Base-by-base conservation (phyloP, 1,140 invertebrate genomes). In the Fopius arisanus region DNA sequence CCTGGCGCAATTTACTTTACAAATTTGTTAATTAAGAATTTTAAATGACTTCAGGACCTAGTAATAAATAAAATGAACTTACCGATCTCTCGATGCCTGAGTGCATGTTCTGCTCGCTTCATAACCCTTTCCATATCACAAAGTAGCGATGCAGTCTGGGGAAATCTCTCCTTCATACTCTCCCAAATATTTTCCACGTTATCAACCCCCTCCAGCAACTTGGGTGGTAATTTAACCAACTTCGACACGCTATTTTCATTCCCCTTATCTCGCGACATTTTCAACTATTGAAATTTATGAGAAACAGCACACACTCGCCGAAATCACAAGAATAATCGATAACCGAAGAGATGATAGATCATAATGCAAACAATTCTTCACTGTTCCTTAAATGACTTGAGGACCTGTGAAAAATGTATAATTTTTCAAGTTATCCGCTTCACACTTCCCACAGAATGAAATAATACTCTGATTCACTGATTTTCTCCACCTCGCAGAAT, bases 91-190 rank as follows among this genome's bases (percentile, higher is more conserved):
- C 75, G 76, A 31, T 67, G 7, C 28, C 48, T 74, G 19, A 68
- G 74, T 2, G 83, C 69, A 75, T 76, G 75, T 28, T 84, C 78
- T 0, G 82, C 81, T 0, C 77, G 73, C 21, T 82, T 75, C 33
- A 84, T 78, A n/a, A 78, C 77, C 6, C 72, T 67, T 59, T 84
- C 83, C 80, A 84, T 81, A 28, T 83, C 81, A 37, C 78, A 78
- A 6, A 84, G 70, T 26, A 83, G 75, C 1, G 80, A 79, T 14
- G 82, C 83, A 67, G 79, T 79, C 12, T 82, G 80, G 16, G 83
- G 83, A 67, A 81, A 83, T 76, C 80, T 75, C 23, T 78, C 74
- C 0, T 23, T 75, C 59, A 84, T 83, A 59, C 79, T 77, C 9
- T 78, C 66, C 83, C 83, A 84, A 9, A 80, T 73, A 2, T 77